phyloP scores from a whole-genome alignment of 2,888 invertebrate genomes.

The Hemithea aestivaria region DNA sequence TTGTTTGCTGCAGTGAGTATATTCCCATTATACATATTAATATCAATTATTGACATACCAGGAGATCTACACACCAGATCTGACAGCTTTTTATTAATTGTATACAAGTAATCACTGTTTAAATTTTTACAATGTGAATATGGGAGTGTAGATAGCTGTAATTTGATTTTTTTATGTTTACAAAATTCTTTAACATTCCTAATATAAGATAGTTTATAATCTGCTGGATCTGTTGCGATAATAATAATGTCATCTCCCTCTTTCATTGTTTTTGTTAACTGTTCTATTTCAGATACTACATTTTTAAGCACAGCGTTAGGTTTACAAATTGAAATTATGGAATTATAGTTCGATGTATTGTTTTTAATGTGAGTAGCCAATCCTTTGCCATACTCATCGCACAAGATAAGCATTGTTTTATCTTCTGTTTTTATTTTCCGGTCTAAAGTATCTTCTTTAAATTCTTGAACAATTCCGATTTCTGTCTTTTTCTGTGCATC shows the following conservation, averaged over 20 bases:
- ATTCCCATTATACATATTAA: not conserved
- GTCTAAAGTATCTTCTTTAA: not conserved
- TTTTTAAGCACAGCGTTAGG: not conserved
- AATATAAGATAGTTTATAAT: not conserved
- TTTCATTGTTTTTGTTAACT: not conserved
- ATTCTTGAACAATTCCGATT: not conserved
- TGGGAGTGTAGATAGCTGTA: not conserved
- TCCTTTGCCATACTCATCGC: not conserved
- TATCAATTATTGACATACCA: not conserved
- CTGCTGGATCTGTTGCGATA: not conserved
- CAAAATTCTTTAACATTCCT: not conserved
- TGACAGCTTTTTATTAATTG: not conserved
- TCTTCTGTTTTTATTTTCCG: not conserved
- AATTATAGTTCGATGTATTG: not conserved
- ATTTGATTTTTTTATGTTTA: not conserved
- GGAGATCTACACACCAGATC: not conserved
- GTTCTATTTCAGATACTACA: not conserved
- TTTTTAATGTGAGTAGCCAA: not conserved
- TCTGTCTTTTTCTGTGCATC: not conserved
- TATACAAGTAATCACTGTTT: not conserved
- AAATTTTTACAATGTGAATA: not conserved
- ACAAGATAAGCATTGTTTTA: not conserved
- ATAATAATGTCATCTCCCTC: not conserved
- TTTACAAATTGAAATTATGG: conserved; percentile 1
- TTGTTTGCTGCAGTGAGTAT: not conserved